Percentiles rank a stretch among this genome's conserved stretches.
phyloP scores from a whole-genome alignment of 2,797 vertebrate genomes.

The Alauda arvensis region DNA sequence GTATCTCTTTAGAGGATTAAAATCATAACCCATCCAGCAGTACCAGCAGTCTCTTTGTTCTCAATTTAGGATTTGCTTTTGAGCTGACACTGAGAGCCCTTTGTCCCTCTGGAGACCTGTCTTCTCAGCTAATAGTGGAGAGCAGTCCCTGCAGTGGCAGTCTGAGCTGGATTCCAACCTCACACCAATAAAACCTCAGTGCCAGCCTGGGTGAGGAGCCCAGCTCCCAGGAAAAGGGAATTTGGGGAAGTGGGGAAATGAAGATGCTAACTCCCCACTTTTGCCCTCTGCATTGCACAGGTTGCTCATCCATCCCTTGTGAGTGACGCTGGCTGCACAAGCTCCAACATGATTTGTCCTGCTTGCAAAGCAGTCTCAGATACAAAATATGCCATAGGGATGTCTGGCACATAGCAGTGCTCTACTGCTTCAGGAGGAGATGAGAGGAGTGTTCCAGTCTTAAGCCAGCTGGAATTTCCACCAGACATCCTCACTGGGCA shows the following conservation, averaged over 20 bases:
- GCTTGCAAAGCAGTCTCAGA: neutral
- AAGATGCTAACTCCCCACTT: neutral
- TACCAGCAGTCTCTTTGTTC: slow-evolving; percentile 11
- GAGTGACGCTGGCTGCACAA: neutral
- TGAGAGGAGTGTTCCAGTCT: neutral
- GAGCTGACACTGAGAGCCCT: neutral
- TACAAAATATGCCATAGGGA: neutral
- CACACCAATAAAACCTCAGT: slow-evolving; percentile 3
- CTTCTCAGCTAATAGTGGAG: neutral
- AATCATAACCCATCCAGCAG: neutral
- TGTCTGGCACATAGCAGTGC: neutral
- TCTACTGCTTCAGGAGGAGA: neutral
- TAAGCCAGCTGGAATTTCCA: neutral
- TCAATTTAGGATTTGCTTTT: neutral
- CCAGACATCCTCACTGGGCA: neutral
- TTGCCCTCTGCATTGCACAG: neutral
- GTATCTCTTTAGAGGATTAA: neutral
- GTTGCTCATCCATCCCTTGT: neutral
- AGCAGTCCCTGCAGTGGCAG: neutral
- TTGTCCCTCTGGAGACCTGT: neutral
- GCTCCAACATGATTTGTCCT: neutral
- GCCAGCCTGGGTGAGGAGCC: neutral
- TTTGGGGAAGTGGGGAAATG: neutral
- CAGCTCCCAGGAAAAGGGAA: neutral
- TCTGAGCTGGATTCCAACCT: neutral